Evolutionary conservation across 1,140 invertebrate species (phyloP).

Genomic region (Parasteatoda tepidariorum): DNA sequence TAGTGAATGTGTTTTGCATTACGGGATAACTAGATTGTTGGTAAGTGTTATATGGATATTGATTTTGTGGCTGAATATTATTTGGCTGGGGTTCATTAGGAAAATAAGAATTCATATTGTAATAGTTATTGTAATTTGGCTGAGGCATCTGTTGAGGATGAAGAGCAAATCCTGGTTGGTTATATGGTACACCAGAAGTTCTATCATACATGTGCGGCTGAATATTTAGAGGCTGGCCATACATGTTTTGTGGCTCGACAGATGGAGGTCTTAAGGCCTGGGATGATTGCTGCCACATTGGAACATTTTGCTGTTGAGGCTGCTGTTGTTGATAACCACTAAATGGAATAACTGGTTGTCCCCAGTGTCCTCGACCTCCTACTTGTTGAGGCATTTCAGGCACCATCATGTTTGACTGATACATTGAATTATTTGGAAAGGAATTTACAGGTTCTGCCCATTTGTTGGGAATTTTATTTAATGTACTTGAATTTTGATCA

Average conservation of each 20-base stretch:
- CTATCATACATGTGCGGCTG: conserved; percentile 41
- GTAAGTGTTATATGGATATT: conserved; percentile 12
- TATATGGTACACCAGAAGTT: conserved; percentile 36
- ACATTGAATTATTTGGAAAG: conserved; percentile 36
- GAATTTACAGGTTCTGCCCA: conserved; percentile 46
- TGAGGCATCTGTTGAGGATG: conserved; percentile 40
- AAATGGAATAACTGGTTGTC: conserved; percentile 61
- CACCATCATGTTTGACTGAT: conserved; percentile 26
- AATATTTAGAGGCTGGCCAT: conserved; percentile 33
- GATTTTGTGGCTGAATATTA: conserved; percentile 56
- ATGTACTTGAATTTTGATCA: conserved; percentile 64
- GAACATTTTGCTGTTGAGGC: conserved; percentile 32
- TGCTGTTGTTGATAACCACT: conserved; percentile 28
- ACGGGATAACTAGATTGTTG: conserved; percentile 49
- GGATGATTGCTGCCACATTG: conserved; percentile 47
- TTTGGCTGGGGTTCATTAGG: conserved; percentile 56
- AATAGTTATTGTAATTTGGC: conserved; percentile 27
- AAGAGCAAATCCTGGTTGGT: conserved; percentile 42
- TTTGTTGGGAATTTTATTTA: conserved; percentile 52
- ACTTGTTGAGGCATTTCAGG: conserved; percentile 40
- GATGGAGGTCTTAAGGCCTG: conserved; percentile 41
- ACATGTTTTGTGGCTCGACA: conserved; percentile 55
- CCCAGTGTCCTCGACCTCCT: conserved; percentile 60
- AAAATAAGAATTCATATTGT: conserved; percentile 33
- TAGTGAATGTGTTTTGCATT: conserved; percentile 47